Evolutionary conservation across 2,888 invertebrate genomes (phyloP).

Genomic region (Leptinotarsa rubiginosa): DNA sequence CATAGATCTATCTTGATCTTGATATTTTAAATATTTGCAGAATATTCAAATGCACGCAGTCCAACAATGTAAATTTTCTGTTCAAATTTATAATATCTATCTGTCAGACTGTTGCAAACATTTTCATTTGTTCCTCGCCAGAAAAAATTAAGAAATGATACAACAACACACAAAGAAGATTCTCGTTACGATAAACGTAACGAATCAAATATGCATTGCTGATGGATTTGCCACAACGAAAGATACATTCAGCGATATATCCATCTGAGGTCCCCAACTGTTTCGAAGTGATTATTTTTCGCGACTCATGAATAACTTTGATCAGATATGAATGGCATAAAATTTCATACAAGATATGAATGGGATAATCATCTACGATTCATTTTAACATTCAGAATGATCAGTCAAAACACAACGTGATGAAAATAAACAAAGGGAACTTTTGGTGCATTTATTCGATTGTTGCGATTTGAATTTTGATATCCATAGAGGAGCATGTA

Average conservation of each 20-base stretch:
- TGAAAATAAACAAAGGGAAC: constrained; percentile 5
- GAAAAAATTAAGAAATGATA: not conserved
- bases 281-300: constrained; percentile 28
- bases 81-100: no score
- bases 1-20: no score
- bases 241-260: constrained; percentile 4
- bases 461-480: not conserved
- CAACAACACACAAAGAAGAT: not conserved
- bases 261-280: constrained; percentile 25
- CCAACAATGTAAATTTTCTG: no score
- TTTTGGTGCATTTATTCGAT: not conserved
- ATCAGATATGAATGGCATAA: constrained; percentile 18
- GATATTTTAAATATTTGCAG: no score
- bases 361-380: constrained; percentile 6
- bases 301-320: constrained; percentile 26
- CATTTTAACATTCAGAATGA: constrained; percentile 1
- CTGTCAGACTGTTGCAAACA: not conserved
- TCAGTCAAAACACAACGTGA: constrained; percentile 20
- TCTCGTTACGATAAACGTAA: constrained; percentile 2
- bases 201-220: constrained; percentile 9
- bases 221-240: constrained; percentile 8
- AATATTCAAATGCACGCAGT: no score
- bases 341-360: constrained; percentile 16
- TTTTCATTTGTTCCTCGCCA: not conserved
- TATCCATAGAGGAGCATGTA: not conserved